Conservation (phyloP, 2,797 vertebrate genomes). For the Anguilla anguilla region DNA sequence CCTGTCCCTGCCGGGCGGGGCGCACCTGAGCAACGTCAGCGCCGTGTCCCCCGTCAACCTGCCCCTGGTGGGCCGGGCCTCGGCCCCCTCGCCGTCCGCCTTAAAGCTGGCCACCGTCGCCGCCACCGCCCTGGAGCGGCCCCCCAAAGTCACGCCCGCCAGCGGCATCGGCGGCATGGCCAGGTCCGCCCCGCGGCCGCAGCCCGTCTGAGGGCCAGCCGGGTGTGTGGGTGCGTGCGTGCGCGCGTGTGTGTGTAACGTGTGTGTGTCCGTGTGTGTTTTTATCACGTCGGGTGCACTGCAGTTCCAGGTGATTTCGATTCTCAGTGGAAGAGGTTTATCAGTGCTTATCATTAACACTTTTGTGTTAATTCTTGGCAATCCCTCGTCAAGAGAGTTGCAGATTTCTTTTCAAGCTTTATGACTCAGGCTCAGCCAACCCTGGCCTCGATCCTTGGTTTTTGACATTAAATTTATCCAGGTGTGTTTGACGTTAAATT, state of each 20-base stretch:
- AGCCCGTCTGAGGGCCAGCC: not conserved
- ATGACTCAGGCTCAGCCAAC: too few species aligned
- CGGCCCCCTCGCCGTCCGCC: constrained; percentile 85
- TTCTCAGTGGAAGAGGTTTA: too few species aligned
- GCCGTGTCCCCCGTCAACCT: constrained; percentile 86
- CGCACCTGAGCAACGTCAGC: constrained; percentile 83
- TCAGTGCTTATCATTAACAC: not conserved
- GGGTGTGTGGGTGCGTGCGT: not conserved
- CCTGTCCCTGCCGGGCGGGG: constrained; percentile 80
- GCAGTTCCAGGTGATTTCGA: too few species aligned
- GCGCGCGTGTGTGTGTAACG: not conserved
- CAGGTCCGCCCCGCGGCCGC: constrained; percentile 66
- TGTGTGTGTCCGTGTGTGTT: not conserved
- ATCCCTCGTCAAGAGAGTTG: too few species aligned
- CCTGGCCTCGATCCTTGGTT: too few species aligned
- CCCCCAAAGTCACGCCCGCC: constrained; percentile 88
- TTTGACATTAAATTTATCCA: too few species aligned
- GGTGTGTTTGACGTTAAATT: too few species aligned
- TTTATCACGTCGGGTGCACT: not conserved
- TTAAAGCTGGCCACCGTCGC: constrained; percentile 92
- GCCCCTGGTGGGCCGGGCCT: constrained; percentile 83
- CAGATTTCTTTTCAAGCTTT: too few species aligned
- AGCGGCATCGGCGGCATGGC: constrained; percentile 85
- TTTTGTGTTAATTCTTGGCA: too few species aligned
- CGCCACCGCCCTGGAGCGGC: constrained; percentile 82